Conservation (phyloP, 2,113 vertebrate genomes). For the Eurystomus gularis region DNA sequence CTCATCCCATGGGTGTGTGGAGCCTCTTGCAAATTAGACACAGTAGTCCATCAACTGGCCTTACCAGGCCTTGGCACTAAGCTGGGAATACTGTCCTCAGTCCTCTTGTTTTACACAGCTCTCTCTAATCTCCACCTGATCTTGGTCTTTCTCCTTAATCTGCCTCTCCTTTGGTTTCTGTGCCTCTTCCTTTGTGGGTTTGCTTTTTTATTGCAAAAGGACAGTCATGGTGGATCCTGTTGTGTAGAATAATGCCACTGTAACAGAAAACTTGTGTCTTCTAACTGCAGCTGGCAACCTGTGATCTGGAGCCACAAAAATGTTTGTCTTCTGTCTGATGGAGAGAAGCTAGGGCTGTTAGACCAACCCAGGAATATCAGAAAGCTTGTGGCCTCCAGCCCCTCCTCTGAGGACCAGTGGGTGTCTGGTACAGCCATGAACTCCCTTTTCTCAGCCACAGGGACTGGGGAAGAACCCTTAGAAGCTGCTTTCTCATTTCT, state of each 20-base stretch:
- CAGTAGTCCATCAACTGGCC: background rate
- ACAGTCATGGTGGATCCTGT: background rate
- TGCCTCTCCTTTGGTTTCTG: background rate
- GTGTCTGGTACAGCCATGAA: background rate
- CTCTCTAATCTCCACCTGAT: background rate
- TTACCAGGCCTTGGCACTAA: background rate
- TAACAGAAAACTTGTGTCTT: background rate
- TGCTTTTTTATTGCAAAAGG: background rate
- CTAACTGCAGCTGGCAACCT: background rate
- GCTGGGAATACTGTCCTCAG: background rate
- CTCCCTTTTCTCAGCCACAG: background rate
- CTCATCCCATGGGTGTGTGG: background rate
- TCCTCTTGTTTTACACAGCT: background rate
- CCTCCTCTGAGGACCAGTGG: background rate
- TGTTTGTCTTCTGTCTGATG: background rate
- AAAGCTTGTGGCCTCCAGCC: background rate
- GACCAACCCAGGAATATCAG: background rate
- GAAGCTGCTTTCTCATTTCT: background rate
- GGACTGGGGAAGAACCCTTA: background rate
- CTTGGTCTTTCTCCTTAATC: background rate
- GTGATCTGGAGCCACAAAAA: background rate
- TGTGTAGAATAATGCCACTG: background rate
- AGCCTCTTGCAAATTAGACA: background rate
- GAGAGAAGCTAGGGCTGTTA: background rate
- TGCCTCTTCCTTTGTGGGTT: background rate